Evolutionary conservation across 1,140 invertebrate species (phyloP).

Genomic region (Eurosta solidaginis): DNA sequence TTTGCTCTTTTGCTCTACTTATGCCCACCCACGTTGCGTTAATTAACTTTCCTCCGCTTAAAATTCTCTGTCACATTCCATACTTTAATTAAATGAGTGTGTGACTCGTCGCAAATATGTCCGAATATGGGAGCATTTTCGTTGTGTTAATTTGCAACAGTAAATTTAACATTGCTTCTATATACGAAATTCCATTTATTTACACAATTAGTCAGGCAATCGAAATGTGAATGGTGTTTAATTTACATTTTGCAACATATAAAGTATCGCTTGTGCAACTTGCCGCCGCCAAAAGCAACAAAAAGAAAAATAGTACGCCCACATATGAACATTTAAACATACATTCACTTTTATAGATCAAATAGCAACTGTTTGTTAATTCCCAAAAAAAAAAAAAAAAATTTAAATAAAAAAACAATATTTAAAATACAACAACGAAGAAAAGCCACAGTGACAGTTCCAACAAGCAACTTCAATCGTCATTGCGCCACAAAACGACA

Average conservation of each 20-base stretch:
- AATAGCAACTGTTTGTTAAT: not conserved
- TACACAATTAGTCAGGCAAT: constrained; percentile 12
- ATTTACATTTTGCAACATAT: constrained; percentile 8
- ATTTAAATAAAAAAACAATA: not conserved
- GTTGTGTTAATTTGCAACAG: constrained; percentile 20
- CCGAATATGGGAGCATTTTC: not conserved
- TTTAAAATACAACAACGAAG: not conserved
- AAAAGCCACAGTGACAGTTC: not conserved
- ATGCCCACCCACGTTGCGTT: not conserved
- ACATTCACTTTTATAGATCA: not conserved
- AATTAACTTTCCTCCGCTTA: constrained; percentile 21
- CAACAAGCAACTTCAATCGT: not conserved
- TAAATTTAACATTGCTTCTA: not conserved
- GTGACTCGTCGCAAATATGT: not conserved
- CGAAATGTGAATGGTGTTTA: constrained; percentile 13
- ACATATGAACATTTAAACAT: not conserved
- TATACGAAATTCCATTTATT: constrained; percentile 14
- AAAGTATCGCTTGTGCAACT: not conserved
- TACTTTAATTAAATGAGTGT: not conserved
- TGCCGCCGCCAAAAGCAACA: too few relatives aligned
- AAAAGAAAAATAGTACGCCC: not conserved
- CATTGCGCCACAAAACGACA: not conserved
- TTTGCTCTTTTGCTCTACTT: not conserved
- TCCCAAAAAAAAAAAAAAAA: not conserved
- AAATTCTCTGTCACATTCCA: not conserved